Percentiles rank a stretch among this genome's conserved stretches.
Conservation (phyloP, 2,888 invertebrate species). For the Andricus quercusramuli region DNA sequence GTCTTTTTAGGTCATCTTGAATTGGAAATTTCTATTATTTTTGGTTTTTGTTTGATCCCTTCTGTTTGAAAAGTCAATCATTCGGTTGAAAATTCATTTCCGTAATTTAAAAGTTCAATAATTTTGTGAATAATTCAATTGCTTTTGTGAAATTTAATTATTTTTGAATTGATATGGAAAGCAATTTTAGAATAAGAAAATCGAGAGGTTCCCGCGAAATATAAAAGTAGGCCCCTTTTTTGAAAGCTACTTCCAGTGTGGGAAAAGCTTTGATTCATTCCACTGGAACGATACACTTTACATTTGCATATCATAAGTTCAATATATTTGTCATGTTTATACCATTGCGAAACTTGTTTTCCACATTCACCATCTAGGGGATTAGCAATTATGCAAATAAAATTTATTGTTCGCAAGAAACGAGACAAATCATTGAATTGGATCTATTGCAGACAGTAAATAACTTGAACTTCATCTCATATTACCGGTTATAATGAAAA, state of each 20-base stretch:
- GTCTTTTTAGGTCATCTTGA: too few species aligned
- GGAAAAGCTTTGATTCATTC: slow-evolving; percentile 18
- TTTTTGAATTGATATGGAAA: neutral
- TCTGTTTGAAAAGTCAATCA: too few species aligned
- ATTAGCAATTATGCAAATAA: slow-evolving; percentile 28
- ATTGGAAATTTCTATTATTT: too few species aligned
- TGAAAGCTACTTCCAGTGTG: slow-evolving; percentile 23
- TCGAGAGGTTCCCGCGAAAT: neutral
- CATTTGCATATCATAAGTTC: slow-evolving; percentile 12
- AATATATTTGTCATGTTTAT: slow-evolving; percentile 26
- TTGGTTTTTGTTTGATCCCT: too few species aligned
- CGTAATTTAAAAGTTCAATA: too few species aligned
- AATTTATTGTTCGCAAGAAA: slow-evolving; percentile 24
- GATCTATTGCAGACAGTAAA: neutral
- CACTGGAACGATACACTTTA: slow-evolving; percentile 30
- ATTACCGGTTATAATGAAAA: too few species aligned
- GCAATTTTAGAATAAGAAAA: neutral
- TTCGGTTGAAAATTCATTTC: too few species aligned
- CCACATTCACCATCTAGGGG: slow-evolving; percentile 16
- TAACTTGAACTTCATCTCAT: neutral
- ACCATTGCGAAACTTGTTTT: slow-evolving; percentile 25
- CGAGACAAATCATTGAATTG: slow-evolving; percentile 2
- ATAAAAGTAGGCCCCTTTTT: slow-evolving; percentile 1
- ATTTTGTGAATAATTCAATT: too few species aligned
- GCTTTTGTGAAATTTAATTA: too few species aligned